Percentiles rank a stretch among this genome's conserved stretches.
Evolutionary conservation across 1,140 invertebrate genomes (phyloP).

Genomic region (Dryas iulia): DNA sequence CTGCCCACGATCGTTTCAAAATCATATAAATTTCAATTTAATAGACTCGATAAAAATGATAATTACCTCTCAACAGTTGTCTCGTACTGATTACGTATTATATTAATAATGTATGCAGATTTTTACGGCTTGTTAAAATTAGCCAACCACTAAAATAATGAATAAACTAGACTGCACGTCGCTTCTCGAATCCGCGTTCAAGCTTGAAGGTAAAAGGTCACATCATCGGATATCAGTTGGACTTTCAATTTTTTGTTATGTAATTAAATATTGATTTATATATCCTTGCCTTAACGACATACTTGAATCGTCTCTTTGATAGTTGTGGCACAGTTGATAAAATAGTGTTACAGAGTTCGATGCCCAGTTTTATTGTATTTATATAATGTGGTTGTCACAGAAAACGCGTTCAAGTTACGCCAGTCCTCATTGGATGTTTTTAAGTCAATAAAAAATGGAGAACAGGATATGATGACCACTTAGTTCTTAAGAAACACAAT

Average conservation of each 20-base stretch:
- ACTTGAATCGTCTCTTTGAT: background rate
- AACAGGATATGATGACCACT: too few relatives aligned
- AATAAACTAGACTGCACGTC: slow-evolving; percentile 40
- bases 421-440: too few relatives aligned
- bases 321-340: background rate
- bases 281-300: background rate
- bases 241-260: slow-evolving; percentile 30
- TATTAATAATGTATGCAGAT: background rate
- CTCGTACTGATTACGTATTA: background rate
- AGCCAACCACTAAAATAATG: slow-evolving; percentile 5
- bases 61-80: slow-evolving; percentile 2
- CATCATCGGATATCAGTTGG: slow-evolving; percentile 25
- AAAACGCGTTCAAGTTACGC: too few relatives aligned
- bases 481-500: too few relatives aligned
- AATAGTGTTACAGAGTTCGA: too few relatives aligned
- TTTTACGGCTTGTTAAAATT: background rate
- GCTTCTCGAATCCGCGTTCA: slow-evolving; percentile 34
- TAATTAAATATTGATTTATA: slow-evolving; percentile 17
- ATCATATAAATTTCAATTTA: background rate
- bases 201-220: slow-evolving; percentile 29
- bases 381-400: background rate
- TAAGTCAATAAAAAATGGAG: too few relatives aligned
- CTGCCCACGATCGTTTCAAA: background rate
- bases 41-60: slow-evolving; percentile 2
- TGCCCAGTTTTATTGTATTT: too few relatives aligned